Base-by-base conservation (phyloP, 2,113 vertebrate genomes). In the Raphicerus campestris region DNA sequence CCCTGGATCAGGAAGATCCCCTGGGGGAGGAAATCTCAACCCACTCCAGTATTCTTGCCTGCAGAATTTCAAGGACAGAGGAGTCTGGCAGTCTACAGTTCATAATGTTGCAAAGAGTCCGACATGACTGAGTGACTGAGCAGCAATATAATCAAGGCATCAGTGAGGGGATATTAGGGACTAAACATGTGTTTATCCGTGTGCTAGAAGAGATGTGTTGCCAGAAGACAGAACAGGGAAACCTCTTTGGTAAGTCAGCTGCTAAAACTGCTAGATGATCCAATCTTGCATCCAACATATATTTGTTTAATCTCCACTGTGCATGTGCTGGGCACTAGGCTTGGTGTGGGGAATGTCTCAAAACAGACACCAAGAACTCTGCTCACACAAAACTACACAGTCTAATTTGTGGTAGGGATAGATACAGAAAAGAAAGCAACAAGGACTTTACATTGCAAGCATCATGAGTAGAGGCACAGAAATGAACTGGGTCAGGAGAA, bases 1-100 rank as follows among this genome's bases (percentile, higher is more conserved):
- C 70, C 70, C 39, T 42, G 11, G 70, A 17, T 42, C 11, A 3
- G 22, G 11, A 75, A 42, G 39, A 75, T 75, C 70, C 70, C 22
- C 22, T 4, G 22, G 10, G 14, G 39, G 22, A 42, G 3, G 39
- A 75, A 75, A 42, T 75, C 20, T 75, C 20, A 42, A 42, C 3
- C 70, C 22, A 75, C 22, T 75, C 11, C 6, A 42, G 6, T 75
- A 42, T 24, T 42, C 70, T 75, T 75, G 22, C 39, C 70, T 75
- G 22, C 11, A 75, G 11, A 75, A 75, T 75, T 26, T 42, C 39
- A 75, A 0, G 0, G 22, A 42, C 39, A 42, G 39, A 26, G 11
- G 10, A 26, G 6, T 26, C 70, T 75, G 22, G 22, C 3, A 42
- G 70, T 42, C 39, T 26, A 75, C 11, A 75, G 39, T 26, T 13